Percentiles rank a stretch among this genome's conserved stretches.
Evolutionary conservation across 2,797 vertebrate genomes (phyloP).

Genomic region (Sebastes glaucus): DNA sequence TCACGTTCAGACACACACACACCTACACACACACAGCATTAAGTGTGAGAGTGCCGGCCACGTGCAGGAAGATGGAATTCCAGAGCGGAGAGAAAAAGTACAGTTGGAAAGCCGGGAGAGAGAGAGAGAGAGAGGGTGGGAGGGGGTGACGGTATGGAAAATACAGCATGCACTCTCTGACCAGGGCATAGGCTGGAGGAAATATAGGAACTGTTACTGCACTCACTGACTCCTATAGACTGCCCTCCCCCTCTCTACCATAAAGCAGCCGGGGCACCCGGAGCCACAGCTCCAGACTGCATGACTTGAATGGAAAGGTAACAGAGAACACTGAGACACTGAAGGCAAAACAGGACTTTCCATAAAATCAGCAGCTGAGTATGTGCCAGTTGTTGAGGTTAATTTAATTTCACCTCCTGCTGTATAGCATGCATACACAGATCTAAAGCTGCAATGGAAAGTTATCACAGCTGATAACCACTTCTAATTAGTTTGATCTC

Average conservation of each 20-base stretch:
- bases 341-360: constrained; percentile 13
- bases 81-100: constrained; percentile 57
- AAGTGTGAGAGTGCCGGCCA: constrained; percentile 33
- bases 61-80: constrained; percentile 62
- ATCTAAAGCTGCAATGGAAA: background rate
- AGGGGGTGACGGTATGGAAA: constrained; percentile 67
- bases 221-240: constrained; percentile 60
- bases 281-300: constrained; percentile 29
- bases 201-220: constrained; percentile 55
- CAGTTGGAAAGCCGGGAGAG: constrained; percentile 35
- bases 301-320: constrained; percentile 26
- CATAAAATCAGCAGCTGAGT: constrained; percentile 16
- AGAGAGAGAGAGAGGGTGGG: background rate
- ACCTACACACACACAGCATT: background rate
- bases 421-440: background rate
- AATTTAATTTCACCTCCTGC: background rate
- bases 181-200: constrained; percentile 58
- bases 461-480: background rate
- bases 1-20: constrained; percentile 25
- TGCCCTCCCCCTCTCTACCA: background rate
- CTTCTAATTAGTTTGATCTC: background rate
- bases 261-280: constrained; percentile 40
- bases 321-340: background rate
- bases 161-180: constrained; percentile 61
- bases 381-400: constrained; percentile 4